Conservation (phyloP, 92 coral and sea anemone species). For the Porites rus region DNA sequence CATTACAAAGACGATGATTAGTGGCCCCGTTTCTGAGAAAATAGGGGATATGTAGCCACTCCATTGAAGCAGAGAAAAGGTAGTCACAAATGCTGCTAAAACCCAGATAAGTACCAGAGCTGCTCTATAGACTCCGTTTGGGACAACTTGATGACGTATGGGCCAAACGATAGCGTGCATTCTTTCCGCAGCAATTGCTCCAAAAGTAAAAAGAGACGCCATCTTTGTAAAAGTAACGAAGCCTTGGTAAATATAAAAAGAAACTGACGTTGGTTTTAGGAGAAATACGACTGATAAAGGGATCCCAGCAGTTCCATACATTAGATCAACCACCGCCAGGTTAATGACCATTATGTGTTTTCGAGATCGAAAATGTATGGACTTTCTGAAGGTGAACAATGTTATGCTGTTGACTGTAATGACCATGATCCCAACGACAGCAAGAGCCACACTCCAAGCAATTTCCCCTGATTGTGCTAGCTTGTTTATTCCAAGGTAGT, state of each 20-base stretch:
- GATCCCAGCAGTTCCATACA: constrained; percentile 7
- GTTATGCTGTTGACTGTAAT: background rate
- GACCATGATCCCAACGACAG: background rate
- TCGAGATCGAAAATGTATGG: background rate
- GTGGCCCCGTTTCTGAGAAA: background rate
- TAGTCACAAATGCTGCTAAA: background rate
- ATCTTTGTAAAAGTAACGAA: background rate
- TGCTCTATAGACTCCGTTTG: background rate
- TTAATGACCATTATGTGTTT: constrained; percentile 20
- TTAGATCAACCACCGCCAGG: constrained; percentile 16
- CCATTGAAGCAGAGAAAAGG: background rate
- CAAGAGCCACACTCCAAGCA: background rate
- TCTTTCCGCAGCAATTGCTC: constrained; percentile 14
- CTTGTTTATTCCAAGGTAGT: no score
- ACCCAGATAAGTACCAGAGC: constrained; percentile 1
- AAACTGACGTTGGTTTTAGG: background rate
- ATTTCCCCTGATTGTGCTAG: background rate
- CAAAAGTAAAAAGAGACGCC: background rate
- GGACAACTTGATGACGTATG: constrained; percentile 13
- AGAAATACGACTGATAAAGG: background rate
- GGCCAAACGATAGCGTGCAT: constrained; percentile 30
- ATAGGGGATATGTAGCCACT: background rate
- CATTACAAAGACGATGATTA: background rate
- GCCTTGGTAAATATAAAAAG: background rate
- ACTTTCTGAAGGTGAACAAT: background rate